Conservation (phyloP, 2,113 vertebrate species). For the Garra rufa region DNA sequence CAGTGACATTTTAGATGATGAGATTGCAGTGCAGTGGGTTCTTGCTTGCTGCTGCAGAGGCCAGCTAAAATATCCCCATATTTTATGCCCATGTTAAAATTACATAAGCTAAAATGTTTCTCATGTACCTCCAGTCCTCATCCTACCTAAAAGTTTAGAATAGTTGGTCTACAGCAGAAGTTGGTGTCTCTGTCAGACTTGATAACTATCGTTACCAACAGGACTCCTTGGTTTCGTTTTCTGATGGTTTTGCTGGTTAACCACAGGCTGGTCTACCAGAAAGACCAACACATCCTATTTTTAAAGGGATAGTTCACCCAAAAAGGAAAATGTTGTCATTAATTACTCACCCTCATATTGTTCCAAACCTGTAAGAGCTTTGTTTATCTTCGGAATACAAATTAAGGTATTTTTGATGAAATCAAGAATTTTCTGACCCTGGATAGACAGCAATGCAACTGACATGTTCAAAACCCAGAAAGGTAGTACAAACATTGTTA, state of each 20-base stretch:
- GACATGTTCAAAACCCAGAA: too few species aligned
- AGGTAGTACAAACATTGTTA: too few species aligned
- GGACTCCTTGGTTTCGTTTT: neutral
- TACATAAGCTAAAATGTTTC: constrained; percentile 45
- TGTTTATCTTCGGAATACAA: too few species aligned
- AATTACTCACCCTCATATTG: too few species aligned
- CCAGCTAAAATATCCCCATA: constrained; percentile 15
- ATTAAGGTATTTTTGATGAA: too few species aligned
- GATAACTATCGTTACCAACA: neutral
- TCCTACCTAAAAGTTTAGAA: neutral
- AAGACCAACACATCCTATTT: neutral
- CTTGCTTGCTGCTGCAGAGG: constrained; percentile 4
- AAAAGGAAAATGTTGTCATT: neutral
- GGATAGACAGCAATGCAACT: too few species aligned
- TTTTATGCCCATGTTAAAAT: constrained; percentile 42
- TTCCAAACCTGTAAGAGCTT: too few species aligned
- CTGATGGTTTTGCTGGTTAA: neutral
- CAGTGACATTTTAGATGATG: constrained; percentile 50
- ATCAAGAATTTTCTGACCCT: too few species aligned
- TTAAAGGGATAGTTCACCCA: neutral
- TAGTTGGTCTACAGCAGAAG: constrained; percentile 7
- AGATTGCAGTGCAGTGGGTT: constrained; percentile 32
- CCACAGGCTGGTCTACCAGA: neutral
- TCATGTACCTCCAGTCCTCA: neutral
- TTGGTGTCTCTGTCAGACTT: neutral